Evolutionary conservation across 2,797 vertebrate genomes (phyloP).

Genomic region (Pyrocephalus nanus): DNA sequence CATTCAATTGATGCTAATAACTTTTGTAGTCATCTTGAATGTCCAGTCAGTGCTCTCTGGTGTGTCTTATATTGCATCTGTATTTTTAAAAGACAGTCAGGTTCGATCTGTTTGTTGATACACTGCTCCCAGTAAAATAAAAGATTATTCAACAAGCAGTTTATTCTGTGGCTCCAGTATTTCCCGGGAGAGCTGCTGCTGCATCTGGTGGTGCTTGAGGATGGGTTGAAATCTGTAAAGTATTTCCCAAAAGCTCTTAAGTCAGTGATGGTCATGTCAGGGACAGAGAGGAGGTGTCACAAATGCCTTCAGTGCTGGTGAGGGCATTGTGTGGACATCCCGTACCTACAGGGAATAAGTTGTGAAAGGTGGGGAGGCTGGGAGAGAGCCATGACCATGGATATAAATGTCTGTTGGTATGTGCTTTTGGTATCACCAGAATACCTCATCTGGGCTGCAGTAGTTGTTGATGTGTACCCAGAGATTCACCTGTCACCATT

Average conservation of each 20-base stretch:
- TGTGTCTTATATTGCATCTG: background rate
- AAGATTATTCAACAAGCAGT: background rate
- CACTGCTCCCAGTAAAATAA: accelerated
- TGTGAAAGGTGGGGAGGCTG: background rate
- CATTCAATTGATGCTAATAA: background rate
- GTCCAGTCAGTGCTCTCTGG: background rate
- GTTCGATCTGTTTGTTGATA: background rate
- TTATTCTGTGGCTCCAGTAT: background rate
- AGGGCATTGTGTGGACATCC: background rate
- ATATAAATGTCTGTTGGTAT: background rate
- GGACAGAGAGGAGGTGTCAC: background rate
- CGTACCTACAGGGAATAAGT: background rate
- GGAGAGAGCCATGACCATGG: background rate
- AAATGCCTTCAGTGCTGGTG: background rate
- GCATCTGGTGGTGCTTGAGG: background rate
- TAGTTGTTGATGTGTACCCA: background rate
- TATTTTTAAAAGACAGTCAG: background rate
- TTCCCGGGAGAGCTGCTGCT: background rate
- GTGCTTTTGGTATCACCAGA: background rate
- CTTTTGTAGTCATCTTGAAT: background rate
- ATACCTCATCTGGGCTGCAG: background rate
- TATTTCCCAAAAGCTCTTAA: background rate
- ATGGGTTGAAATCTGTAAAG: background rate
- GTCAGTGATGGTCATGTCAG: background rate
- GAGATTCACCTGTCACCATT: background rate